Evolutionary conservation across 2,888 invertebrate species (phyloP), one percentile per base, ranked within the genome.

Genomic region (Aproaerema taeniolella): DNA sequence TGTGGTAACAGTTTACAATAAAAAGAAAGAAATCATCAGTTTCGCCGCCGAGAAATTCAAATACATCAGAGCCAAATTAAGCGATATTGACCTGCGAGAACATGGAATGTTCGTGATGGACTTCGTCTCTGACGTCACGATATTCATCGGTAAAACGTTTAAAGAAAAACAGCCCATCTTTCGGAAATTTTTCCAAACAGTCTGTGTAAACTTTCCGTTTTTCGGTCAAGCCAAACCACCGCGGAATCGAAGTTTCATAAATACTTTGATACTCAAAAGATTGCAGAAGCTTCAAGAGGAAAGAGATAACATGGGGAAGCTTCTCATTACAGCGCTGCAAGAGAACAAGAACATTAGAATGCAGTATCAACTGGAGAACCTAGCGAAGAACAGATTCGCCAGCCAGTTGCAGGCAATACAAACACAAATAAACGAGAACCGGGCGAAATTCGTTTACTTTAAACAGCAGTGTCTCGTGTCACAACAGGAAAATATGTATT

Each of bases 261-360:
- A 72, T 49, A 40, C 56, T 13, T 25, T 63, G 10, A 52, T 81
- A 40, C 38, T 81, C 2, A 67, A 67, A 41, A 78, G 75, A 53
- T 42, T 82, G 38, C 63, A 62, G 51, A 69, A 77, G 45, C 47
- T 75, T 2, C 56, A 50, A 3, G 68, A 73, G 39, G 76, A 83
- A 41, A 61, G 63, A 41, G 73, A 65, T 51, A 71, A 64, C 31
- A 52, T 83, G 31, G 65, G 65, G 0, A 61, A 69, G 9, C 61
- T 81, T 9, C 48, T 82, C 16, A 52, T 73, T 25, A 53, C 70
- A n/a, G 72, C 73, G 20, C 59, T 78, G 37, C 61, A 65, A 10
- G 80, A 82, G 53, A 82, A 81, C 45, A 79, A 75, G 61, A 69
- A 65, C 43, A 64, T 79, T 15, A 62, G 65, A 55, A 59, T 62